Percentiles rank a stretch among this genome's conserved stretches.
Evolutionary conservation across 1,140 invertebrate species (phyloP).

Genomic region (Liolophura sinensis): DNA sequence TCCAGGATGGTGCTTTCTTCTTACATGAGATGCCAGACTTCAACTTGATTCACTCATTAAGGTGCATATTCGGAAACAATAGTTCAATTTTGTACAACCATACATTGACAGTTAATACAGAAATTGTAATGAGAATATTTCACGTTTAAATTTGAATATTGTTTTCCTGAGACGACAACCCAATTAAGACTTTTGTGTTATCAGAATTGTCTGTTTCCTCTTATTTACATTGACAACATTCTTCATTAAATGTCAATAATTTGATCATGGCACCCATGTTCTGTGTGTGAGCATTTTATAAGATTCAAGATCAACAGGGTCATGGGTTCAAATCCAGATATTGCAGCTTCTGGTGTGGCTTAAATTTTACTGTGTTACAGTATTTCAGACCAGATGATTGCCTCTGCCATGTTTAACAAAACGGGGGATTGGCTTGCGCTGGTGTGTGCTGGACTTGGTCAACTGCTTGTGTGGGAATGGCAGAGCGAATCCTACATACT

Average conservation of each 20-base stretch:
- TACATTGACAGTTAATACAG: not conserved
- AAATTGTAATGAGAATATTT: not conserved
- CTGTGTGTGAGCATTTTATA: not conserved
- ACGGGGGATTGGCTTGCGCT: constrained; percentile 93
- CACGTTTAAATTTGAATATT: not conserved
- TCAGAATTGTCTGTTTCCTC: not conserved
- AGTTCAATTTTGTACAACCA: not conserved
- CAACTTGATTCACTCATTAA: constrained; percentile 87
- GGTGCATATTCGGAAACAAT: constrained; percentile 55
- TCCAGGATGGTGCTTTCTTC: constrained; percentile 81
- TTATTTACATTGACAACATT: not conserved
- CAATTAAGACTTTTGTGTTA: not conserved
- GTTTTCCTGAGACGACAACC: not conserved
- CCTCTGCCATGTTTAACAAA: constrained; percentile 78
- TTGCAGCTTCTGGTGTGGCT: too few species aligned
- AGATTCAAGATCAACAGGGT: too few species aligned
- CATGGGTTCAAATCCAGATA: too few species aligned
- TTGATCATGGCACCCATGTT: not conserved
- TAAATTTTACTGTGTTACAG: constrained; percentile 30
- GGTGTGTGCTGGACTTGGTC: constrained; percentile 74
- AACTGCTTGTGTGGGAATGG: constrained; percentile 98
- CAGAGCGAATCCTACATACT: constrained; percentile 98
- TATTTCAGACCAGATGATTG: constrained; percentile 72
- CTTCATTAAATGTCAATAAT: not conserved
- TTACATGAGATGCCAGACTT: constrained; percentile 92